Evolutionary conservation across 2,797 vertebrate species (phyloP).

Genomic region (Ciconia nigra): DNA sequence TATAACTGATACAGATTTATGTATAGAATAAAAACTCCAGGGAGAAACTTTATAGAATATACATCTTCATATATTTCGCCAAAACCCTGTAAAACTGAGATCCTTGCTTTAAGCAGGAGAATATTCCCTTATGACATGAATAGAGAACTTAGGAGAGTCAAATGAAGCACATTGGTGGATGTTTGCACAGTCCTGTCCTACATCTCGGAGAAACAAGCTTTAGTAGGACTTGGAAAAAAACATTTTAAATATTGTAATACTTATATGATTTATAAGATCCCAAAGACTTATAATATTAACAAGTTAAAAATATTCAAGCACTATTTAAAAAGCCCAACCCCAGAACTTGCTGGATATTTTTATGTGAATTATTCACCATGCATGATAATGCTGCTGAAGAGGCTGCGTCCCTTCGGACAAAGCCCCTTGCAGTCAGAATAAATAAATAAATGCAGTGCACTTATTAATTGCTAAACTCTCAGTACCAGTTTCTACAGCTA

Average conservation of each 20-base stretch:
- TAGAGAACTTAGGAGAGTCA: background rate
- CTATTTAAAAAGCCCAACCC: background rate
- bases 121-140: background rate
- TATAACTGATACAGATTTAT: background rate
- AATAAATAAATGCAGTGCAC: background rate
- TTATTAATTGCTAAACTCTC: background rate
- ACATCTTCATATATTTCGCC: background rate
- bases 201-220: background rate
- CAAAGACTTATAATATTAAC: background rate
- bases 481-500: background rate
- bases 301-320: background rate
- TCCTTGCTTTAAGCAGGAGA: background rate
- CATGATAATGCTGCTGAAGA: background rate
- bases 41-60: background rate
- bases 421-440: background rate
- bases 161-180: background rate
- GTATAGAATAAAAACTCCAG: background rate
- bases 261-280: background rate
- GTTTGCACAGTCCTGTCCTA: background rate
- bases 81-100: constrained; percentile 25
- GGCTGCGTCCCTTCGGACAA: background rate
- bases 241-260: background rate
- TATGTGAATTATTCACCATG: background rate
- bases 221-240: background rate
- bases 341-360: background rate